Conservation (phyloP, 2,113 vertebrate species). For the Rhagologus leucostigma region DNA sequence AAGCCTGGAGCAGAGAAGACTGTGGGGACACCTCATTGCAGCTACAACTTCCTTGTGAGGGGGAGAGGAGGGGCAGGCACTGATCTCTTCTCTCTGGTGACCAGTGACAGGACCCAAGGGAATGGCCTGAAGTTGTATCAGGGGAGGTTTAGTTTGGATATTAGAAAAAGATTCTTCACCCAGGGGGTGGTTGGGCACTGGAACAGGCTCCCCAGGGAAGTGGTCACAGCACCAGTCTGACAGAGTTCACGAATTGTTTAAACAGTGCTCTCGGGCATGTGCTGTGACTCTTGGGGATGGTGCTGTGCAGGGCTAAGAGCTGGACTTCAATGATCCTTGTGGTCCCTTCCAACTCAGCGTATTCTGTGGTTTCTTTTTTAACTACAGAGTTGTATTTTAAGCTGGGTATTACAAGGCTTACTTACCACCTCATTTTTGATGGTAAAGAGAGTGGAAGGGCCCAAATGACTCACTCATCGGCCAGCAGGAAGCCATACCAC, state of each 20-base stretch:
- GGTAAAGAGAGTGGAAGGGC: neutral
- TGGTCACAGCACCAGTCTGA: neutral
- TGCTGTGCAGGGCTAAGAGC: neutral
- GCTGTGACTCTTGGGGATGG: neutral
- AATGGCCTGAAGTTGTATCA: neutral
- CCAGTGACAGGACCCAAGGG: rapidly evolving
- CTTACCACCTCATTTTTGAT: constrained; percentile 46
- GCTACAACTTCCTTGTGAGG: neutral
- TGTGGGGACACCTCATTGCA: neutral
- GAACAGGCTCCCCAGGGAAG: neutral
- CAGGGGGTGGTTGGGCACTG: rapidly evolving
- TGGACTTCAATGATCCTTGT: neutral
- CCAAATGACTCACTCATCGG: neutral
- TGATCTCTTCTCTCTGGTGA: too few species aligned
- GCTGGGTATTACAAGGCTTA: constrained; percentile 1
- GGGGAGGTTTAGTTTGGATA: neutral
- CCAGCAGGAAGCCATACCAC: neutral
- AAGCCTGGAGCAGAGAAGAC: neutral
- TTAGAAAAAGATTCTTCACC: neutral
- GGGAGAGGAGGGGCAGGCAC: too few species aligned
- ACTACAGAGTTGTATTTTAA: constrained; percentile 16
- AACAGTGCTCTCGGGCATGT: neutral
- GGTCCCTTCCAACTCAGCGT: neutral
- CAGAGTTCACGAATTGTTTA: neutral
- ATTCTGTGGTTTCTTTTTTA: neutral